Evolutionary conservation across 2,113 vertebrate species (phyloP).

Genomic region (Calidris pygmaea): DNA sequence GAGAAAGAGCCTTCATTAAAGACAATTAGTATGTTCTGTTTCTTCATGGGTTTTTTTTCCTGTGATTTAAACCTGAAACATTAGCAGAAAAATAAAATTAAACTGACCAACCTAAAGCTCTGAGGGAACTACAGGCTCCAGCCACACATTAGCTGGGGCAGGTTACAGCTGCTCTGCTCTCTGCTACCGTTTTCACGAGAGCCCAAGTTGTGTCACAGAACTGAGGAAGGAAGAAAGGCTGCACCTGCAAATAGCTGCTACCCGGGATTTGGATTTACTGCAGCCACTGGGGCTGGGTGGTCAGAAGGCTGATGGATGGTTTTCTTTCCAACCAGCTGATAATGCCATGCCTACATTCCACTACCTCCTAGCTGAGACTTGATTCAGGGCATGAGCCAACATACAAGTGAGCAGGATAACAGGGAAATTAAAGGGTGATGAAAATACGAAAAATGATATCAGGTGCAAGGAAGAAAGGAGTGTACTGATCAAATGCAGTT

Average conservation of each 20-base stretch:
- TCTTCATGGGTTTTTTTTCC: background rate
- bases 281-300: background rate
- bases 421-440: background rate
- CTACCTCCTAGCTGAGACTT: background rate
- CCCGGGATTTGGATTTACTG: background rate
- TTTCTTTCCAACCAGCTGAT: background rate
- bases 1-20: background rate
- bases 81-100: background rate
- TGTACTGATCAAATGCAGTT: background rate
- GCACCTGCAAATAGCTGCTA: background rate
- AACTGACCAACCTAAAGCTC: background rate
- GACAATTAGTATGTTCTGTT: background rate
- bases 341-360: background rate
- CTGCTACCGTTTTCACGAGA: background rate
- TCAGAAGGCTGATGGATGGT: background rate
- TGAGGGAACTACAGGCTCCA: background rate
- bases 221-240: background rate
- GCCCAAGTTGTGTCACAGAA: background rate
- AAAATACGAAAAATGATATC: background rate
- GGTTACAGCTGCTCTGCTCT: background rate
- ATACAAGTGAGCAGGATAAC: background rate
- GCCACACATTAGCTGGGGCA: background rate
- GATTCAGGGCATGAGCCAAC: background rate
- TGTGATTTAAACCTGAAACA: background rate
- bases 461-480: background rate